Base-by-base conservation (phyloP, 1,140 invertebrate species). In the Alviniconcha marisindica region DNA sequence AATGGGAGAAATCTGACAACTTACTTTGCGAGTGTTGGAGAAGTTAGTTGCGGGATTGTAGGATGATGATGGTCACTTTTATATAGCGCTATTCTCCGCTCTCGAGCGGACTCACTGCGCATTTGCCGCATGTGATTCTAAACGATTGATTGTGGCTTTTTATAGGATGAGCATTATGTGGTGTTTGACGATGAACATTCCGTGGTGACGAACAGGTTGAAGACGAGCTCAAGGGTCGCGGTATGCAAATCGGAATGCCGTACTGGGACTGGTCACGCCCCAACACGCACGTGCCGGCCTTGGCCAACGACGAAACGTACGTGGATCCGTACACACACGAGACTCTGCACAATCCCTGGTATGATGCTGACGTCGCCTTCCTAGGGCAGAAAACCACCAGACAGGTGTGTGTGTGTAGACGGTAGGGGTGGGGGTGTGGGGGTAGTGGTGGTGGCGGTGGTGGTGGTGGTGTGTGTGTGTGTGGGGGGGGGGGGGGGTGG, bases 261-360 rank as follows among this genome's bases (percentile, higher is more conserved):
- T 88, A 88, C 83, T 88, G 87, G 87, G 87, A 88, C 74, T 86
- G 83, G 83, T 84, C 83, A 2, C 63, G 73, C n/a, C 84, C 83
- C 28, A 76, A 81, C 33, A 76, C 81, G 14, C 51, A 73, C 1
- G 40, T 88, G 24, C 87, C 87, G 10, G 36, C 71, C 18, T 60
- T 87, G 51, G 77, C 78, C 0, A 40, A 56, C 7, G 63, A 81
- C 42, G 83, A 42, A 21, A 85, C 33, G 14, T 87, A 85, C 71
- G 44, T 21, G 21, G 86, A 87, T 48, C 83, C 86, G 15, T 1
- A 36, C 48, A 82, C 79, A 14, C 44, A 81, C 21, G 63, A 69
- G n/a, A 28, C 18, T 36, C 24, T 44, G n/a, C 66, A 56, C 28
- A 88, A 88, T 56, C 87, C 87, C 10, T 88, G 86, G 80, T 66